These are phyloP conservation scores for Penaeus japonicus DNA, from an alignment of 1,140 invertebrate species.

Conservation along the genomic window DNA sequence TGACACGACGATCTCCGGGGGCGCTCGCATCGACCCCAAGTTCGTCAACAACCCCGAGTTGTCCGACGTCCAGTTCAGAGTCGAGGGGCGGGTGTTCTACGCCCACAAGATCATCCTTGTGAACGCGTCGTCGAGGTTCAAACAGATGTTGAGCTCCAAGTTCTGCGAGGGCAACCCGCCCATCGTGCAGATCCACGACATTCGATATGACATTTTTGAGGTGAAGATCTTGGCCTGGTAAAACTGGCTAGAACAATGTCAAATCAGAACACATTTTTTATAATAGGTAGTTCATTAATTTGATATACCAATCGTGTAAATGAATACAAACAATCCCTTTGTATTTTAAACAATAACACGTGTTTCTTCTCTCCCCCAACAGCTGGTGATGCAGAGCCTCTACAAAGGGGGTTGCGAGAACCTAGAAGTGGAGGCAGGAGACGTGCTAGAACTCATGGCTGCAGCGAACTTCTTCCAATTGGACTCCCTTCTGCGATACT, in stretches of 20 bases:
- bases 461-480: slow-evolving; percentile 92
- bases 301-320: no score
- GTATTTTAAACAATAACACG: not conserved
- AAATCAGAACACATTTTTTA: not conserved
- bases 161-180: slow-evolving; percentile 78
- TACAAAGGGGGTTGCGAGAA: slow-evolving; percentile 83
- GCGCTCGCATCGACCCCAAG: slow-evolving; percentile 84
- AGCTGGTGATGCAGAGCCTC: slow-evolving; percentile 92
- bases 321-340: not conserved
- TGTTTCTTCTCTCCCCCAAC: not conserved
- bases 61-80: slow-evolving; percentile 88
- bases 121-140: slow-evolving; percentile 84
- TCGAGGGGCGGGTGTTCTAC: slow-evolving; percentile 90
- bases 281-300: no score
- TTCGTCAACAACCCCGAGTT: slow-evolving; percentile 93
- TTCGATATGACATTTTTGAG: slow-evolving; percentile 90
- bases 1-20: slow-evolving; percentile 73
- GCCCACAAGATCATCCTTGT: slow-evolving; percentile 93
- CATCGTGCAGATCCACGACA: slow-evolving; percentile 91
- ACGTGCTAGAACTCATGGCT: slow-evolving; percentile 87
- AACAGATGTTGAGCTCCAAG: slow-evolving; percentile 85
- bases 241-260: not conserved
- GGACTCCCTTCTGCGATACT: slow-evolving; percentile 83
- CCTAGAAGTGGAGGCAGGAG: slow-evolving; percentile 78
- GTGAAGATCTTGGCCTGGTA: slow-evolving; percentile 65